Evolutionary conservation across 1,140 invertebrate genomes (phyloP).

Genomic region (Macrostomum lignano): DNA sequence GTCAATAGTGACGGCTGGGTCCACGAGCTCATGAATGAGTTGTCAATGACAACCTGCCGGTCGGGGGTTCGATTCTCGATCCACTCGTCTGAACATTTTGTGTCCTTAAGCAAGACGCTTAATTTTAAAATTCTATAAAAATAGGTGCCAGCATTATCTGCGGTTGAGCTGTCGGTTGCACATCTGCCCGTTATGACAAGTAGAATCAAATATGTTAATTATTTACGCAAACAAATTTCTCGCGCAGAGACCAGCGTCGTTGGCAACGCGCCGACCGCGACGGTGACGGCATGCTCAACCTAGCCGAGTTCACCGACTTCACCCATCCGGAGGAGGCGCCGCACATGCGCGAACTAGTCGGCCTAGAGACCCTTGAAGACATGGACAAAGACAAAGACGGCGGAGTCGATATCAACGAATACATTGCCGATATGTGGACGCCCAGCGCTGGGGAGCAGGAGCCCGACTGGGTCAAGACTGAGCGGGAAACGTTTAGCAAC

Average conservation of each 20-base stretch:
- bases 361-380: constrained; percentile 77
- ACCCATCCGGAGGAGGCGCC: constrained; percentile 75
- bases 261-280: constrained; percentile 22
- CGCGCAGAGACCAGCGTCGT: constrained; percentile 17
- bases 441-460: constrained; percentile 34
- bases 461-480: constrained; percentile 78
- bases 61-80: no score
- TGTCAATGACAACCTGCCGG: no score
- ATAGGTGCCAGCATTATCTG: no score
- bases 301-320: constrained; percentile 63
- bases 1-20: no score
- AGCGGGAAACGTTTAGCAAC: constrained; percentile 52
- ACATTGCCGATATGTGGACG: constrained; percentile 24
- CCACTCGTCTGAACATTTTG: no score
- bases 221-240: no score
- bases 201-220: no score
- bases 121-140: no score
- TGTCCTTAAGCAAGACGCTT: no score
- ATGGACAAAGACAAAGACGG: constrained; percentile 84
- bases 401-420: constrained; percentile 36
- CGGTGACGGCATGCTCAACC: constrained; percentile 19
- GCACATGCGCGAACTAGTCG: constrained; percentile 68
- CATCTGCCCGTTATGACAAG: no score
- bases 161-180: no score
- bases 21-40: no score